Evolutionary conservation across 2,113 vertebrate species (phyloP).

Genomic region (Prunella himalayana): DNA sequence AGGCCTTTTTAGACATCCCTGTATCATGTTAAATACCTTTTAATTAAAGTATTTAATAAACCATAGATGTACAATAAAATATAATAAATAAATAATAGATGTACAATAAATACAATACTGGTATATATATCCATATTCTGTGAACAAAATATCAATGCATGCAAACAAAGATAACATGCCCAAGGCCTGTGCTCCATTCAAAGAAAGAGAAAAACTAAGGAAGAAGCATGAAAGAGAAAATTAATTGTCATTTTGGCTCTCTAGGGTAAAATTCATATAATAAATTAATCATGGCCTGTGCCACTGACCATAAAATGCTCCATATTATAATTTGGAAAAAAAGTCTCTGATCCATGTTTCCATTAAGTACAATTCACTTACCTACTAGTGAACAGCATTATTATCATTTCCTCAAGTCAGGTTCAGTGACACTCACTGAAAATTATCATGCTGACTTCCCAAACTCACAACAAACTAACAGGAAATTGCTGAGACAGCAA

Average conservation of each 20-base stretch:
- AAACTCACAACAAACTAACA: background rate
- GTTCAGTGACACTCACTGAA: background rate
- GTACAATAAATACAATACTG: background rate
- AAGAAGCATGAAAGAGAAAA: slow-evolving; percentile 30
- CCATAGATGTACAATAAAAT: background rate
- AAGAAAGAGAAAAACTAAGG: slow-evolving; percentile 27
- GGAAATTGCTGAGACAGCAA: background rate
- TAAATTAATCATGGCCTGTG: background rate
- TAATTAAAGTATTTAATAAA: slow-evolving; percentile 55
- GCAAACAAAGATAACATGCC: slow-evolving; percentile 32
- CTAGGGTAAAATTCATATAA: background rate
- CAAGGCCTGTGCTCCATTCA: background rate
- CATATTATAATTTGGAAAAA: slow-evolving; percentile 30
- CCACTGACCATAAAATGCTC: slow-evolving; percentile 19
- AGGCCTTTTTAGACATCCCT: slow-evolving; percentile 41
- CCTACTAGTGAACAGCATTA: background rate
- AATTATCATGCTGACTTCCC: background rate
- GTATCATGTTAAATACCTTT: slow-evolving; percentile 60
- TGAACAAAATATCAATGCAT: background rate
- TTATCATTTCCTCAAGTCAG: background rate
- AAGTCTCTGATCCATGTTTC: background rate
- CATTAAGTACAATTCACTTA: background rate
- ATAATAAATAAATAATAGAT: slow-evolving; percentile 15
- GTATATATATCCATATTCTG: background rate
- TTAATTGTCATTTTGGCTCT: background rate